Conservation (phyloP, 2,888 invertebrate genomes). For the Ptilodon capucinus region DNA sequence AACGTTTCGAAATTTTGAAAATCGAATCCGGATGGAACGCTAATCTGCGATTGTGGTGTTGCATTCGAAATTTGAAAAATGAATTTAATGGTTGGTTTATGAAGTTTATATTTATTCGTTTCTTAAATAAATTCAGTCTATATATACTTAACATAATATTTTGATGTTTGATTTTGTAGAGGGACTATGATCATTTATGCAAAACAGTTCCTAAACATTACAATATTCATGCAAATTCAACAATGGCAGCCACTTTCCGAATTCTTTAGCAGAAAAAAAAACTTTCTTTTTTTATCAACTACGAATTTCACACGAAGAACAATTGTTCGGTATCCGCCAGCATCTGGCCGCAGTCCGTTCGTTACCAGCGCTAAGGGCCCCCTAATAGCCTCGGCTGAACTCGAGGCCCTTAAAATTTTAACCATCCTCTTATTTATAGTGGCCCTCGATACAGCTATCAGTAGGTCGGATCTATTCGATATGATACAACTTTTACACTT, state of each 20-base stretch:
- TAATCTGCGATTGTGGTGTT: constrained; percentile 2
- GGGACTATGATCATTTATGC: too few species aligned
- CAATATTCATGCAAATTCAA: too few species aligned
- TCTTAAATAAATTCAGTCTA: neutral
- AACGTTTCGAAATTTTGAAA: constrained; percentile 25
- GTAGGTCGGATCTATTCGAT: constrained; percentile 58
- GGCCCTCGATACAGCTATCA: constrained; percentile 63
- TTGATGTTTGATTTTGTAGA: too few species aligned
- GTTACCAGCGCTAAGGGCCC: constrained; percentile 71
- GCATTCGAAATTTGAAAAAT: constrained; percentile 12
- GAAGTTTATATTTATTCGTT: neutral
- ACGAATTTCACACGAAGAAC: constrained; percentile 68
- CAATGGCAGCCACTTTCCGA: neutral
- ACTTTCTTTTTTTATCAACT: constrained; percentile 49
- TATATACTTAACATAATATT: too few species aligned
- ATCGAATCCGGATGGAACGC: constrained; percentile 12
- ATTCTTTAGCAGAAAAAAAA: constrained; percentile 28
- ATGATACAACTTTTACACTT: constrained; percentile 53
- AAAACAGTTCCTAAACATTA: too few species aligned
- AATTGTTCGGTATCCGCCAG: constrained; percentile 66
- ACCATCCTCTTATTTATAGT: constrained; percentile 75
- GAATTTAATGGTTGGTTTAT: neutral
- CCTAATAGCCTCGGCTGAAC: constrained; percentile 68
- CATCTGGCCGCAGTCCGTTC: constrained; percentile 63
- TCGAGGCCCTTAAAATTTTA: constrained; percentile 77